phyloP scores from a whole-genome alignment of 1,140 invertebrate genomes.

The Drosophila nikananu region DNA sequence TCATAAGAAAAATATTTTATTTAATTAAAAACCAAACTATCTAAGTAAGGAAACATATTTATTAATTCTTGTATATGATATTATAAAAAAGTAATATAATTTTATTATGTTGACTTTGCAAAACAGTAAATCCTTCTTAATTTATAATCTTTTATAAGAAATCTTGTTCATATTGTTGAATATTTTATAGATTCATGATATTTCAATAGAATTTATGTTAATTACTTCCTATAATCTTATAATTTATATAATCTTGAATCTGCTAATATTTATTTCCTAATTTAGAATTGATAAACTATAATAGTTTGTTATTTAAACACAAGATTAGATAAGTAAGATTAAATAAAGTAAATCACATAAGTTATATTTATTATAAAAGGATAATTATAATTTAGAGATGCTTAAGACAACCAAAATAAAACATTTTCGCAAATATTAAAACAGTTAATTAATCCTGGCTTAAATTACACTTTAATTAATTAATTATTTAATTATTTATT shows the following conservation, averaged over 20 bases:
- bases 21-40: too few relatives aligned
- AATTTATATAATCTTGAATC: neutral
- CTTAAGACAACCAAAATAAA: neutral
- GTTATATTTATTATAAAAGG: neutral
- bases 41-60: too few relatives aligned
- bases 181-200: neutral
- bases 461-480: too few relatives aligned
- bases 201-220: neutral
- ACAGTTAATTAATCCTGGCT: neutral
- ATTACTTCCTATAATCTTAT: neutral
- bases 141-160: too few relatives aligned
- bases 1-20: neutral
- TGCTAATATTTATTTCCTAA: neutral
- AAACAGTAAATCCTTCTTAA: too few relatives aligned
- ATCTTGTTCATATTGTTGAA: neutral
- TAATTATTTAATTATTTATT: too few relatives aligned
- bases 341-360: neutral
- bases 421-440: neutral
- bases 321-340: neutral
- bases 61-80: too few relatives aligned
- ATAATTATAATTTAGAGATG: too few relatives aligned
- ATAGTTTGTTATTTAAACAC: neutral
- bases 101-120: too few relatives aligned
- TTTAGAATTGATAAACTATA: neutral
- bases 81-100: neutral